A percentile compares a stretch with the other conserved stretches of the same genome.
Conservation (phyloP, 2,797 vertebrate genomes). For the Numenius phaeopus region DNA sequence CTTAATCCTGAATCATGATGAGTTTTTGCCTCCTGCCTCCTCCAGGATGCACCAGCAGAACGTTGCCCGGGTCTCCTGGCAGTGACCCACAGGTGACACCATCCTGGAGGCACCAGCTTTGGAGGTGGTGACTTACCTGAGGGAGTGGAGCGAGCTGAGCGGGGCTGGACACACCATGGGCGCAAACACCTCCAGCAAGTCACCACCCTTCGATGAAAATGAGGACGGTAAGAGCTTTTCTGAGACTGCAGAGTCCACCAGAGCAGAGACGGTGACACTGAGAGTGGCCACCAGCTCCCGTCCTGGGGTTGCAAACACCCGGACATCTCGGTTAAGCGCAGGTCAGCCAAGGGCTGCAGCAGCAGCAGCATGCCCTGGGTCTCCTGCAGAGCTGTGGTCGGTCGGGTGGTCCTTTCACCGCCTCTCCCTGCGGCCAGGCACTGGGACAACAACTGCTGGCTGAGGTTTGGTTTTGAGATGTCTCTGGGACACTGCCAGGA, state of each 20-base stretch:
- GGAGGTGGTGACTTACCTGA: neutral
- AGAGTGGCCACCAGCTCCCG: rapidly evolving
- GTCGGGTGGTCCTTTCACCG: neutral
- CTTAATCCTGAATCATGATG: neutral
- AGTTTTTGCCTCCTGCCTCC: neutral
- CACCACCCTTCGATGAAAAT: conserved; percentile 62
- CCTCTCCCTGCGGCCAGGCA: neutral
- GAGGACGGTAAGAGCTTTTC: conserved; percentile 79
- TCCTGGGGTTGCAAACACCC: rapidly evolving
- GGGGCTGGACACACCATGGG: conserved; percentile 75
- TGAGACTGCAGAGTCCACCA: neutral
- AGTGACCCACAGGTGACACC: neutral
- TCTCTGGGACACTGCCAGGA: neutral
- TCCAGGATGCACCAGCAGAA: neutral
- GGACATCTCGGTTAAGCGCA: rapidly evolving
- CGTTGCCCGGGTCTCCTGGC: neutral
- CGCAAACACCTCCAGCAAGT: conserved; percentile 80
- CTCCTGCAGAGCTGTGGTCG: neutral
- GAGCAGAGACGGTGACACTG: neutral
- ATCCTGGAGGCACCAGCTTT: neutral
- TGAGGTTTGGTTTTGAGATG: neutral
- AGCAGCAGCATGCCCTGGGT: neutral
- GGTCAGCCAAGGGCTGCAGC: neutral
- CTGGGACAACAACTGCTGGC: neutral
- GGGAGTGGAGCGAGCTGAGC: neutral